These are phyloP conservation scores for Halichondria panicea DNA, from an alignment of 37 sponge, comb jelly and placozoan species.

Conservation along the genomic window DNA sequence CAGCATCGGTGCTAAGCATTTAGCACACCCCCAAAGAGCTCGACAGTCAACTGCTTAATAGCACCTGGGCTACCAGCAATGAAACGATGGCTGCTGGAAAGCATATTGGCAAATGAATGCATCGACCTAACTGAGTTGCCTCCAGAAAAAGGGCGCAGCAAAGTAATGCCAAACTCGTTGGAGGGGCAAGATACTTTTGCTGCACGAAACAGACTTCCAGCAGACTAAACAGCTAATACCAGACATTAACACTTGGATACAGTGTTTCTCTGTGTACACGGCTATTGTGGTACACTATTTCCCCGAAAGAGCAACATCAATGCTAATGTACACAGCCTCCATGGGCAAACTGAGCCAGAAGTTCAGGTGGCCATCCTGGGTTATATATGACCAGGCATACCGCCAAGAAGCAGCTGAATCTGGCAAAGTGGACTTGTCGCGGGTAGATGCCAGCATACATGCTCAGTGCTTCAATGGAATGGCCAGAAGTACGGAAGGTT, in stretches of 20 bases:
- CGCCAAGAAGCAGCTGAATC: conserved; percentile 20
- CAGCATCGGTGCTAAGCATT: too few relatives aligned
- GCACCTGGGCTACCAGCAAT: conserved; percentile 9
- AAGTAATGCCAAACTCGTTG: not conserved
- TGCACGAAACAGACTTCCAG: too few relatives aligned
- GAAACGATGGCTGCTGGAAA: not conserved
- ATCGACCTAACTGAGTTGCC: conserved; percentile 3
- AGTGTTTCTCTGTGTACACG: not conserved
- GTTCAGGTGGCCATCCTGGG: conserved; percentile 24
- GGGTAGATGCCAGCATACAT: conserved; percentile 6
- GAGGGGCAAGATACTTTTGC: too few relatives aligned
- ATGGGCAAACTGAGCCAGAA: conserved; percentile 12
- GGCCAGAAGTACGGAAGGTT: conserved; percentile 6
- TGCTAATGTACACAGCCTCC: not conserved
- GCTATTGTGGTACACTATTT: not conserved
- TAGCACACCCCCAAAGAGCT: too few relatives aligned
- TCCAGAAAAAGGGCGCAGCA: conserved; percentile 3
- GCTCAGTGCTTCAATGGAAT: conserved; percentile 1
- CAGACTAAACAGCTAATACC: too few relatives aligned
- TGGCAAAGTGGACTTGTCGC: conserved; percentile 8
- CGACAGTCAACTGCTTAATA: too few relatives aligned
- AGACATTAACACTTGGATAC: too few relatives aligned
- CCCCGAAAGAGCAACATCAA: not conserved
- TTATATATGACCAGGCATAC: conserved; percentile 5
- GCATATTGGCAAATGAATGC: conserved; percentile 11